A percentile compares a stretch with the other conserved stretches of the same genome.
phyloP scores from a whole-genome alignment of 2,797 vertebrate species.

The Avahi laniger region DNA sequence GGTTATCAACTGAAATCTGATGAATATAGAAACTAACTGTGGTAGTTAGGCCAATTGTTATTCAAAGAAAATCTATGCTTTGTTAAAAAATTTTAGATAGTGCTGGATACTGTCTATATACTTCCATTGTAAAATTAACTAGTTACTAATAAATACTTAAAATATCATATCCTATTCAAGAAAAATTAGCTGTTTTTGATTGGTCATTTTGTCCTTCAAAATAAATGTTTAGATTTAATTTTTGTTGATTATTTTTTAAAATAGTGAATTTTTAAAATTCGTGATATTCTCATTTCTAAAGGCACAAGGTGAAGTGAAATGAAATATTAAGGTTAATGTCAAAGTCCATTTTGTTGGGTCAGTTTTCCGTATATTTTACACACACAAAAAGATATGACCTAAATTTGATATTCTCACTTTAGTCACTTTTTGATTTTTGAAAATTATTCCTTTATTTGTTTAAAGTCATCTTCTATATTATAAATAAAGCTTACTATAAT shows the following conservation, averaged over 20 bases:
- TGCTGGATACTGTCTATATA: neutral
- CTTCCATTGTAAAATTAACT: neutral
- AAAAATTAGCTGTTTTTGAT: neutral
- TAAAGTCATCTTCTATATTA: neutral
- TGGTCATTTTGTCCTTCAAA: neutral
- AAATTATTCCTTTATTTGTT: neutral
- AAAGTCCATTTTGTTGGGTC: neutral
- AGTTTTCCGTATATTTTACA: neutral
- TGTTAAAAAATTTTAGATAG: neutral
- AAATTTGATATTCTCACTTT: neutral
- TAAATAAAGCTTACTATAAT: neutral
- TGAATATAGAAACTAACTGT: neutral
- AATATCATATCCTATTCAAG: neutral
- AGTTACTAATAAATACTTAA: neutral
- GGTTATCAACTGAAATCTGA: neutral
- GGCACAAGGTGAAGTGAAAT: neutral
- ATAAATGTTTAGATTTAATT: neutral
- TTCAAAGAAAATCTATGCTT: neutral
- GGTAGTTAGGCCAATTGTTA: neutral
- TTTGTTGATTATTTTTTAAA: neutral
- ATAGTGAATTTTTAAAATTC: neutral
- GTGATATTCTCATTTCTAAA: neutral
- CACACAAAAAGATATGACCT: neutral
- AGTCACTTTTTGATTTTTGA: conserved; percentile 1
- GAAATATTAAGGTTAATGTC: neutral